Evolutionary conservation across 2,113 vertebrate species (phyloP).

Genomic region (Xiphophorus hellerii): DNA sequence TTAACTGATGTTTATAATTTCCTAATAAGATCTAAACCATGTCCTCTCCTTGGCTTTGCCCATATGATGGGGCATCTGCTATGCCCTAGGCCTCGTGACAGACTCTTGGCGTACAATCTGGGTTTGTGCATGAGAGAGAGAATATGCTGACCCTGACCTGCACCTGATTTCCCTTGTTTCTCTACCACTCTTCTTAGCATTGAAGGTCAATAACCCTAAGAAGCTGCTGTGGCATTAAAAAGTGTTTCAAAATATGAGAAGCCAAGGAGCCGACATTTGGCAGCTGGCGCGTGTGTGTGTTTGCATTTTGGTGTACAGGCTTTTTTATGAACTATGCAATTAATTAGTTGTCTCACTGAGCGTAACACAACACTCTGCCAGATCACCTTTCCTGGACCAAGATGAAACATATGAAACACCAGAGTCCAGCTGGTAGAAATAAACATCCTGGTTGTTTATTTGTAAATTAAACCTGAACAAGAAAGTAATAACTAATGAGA

Average conservation of each 20-base stretch:
- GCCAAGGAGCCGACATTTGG: slow-evolving; percentile 42
- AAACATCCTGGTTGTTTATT: neutral
- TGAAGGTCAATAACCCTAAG: slow-evolving; percentile 5
- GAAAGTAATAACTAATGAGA: neutral
- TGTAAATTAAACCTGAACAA: neutral
- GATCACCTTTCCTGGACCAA: slow-evolving; percentile 24
- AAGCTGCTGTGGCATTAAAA: slow-evolving; percentile 36
- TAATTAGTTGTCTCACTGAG: slow-evolving; percentile 44
- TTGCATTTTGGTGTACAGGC: slow-evolving; percentile 43
- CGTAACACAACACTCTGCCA: slow-evolving; percentile 25
- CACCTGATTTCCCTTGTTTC: slow-evolving; percentile 30
- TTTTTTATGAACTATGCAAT: slow-evolving; percentile 61
- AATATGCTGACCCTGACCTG: slow-evolving; percentile 17
- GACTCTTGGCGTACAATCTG: slow-evolving; percentile 22
- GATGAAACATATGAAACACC: slow-evolving; percentile 24
- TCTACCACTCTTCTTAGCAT: neutral
- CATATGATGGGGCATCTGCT: slow-evolving; percentile 67
- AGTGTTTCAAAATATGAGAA: slow-evolving; percentile 14
- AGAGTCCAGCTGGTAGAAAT: slow-evolving; percentile 23
- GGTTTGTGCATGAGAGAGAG: slow-evolving; percentile 1
- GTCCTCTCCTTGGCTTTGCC: slow-evolving; percentile 45
- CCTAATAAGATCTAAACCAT: slow-evolving; percentile 63
- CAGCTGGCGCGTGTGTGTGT: slow-evolving; percentile 32
- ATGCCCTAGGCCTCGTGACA: slow-evolving; percentile 43
- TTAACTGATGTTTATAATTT: slow-evolving; percentile 62